Base-by-base conservation (phyloP, 2,888 invertebrate species). In the Margaritifera margaritifera region DNA sequence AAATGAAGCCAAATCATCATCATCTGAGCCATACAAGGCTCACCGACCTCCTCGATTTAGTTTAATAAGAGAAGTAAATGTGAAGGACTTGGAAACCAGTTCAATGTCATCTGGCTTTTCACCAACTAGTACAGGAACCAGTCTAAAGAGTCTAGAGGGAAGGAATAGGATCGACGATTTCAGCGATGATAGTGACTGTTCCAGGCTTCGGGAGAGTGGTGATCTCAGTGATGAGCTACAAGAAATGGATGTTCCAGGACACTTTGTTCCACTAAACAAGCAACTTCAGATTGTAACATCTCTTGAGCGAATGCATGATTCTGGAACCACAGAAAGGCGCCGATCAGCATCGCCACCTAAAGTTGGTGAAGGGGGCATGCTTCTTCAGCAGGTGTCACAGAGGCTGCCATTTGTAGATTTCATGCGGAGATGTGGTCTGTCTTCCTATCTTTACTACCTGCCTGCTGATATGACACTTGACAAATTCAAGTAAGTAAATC, bases 381-480 rank as follows among this genome's bases (percentile, higher is more conserved):
- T 80, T 72, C 64, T 81, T 67, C 61, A 80, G 72, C 71, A 82
- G 71, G 62, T 82, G 69, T 75, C 79, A 63, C 69, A 83, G 20
- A 79, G 84, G 61, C 75, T 84, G 8, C 73, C 81, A 20, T 88
- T 88, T 79, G 82, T 86, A 42, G 86, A 86, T 55, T 88, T 84
- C 69, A 79, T 88, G 77, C 81, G 87, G 67, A 74, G 82, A 59
- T 74, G 79, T 61, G 84, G 83, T 8, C 80, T 88, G 31, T 84
- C 81, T 8, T 80, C 85, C 22, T 86, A 83, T 72, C 77, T 87
- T n/a, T 84, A 83, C 67, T 83, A 85, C 68, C 87, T 88, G 56
- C 88, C 87, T n/a, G 78, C 85, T 6, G 83, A 82, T 63, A 87
- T 87, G 87, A 85, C 88, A 18, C 74, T 88, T 56, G 79, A 83